A percentile compares a stretch with the other conserved stretches of the same genome.
Conservation (phyloP, 2,113 vertebrate species). For the Heterochromis multidens region DNA sequence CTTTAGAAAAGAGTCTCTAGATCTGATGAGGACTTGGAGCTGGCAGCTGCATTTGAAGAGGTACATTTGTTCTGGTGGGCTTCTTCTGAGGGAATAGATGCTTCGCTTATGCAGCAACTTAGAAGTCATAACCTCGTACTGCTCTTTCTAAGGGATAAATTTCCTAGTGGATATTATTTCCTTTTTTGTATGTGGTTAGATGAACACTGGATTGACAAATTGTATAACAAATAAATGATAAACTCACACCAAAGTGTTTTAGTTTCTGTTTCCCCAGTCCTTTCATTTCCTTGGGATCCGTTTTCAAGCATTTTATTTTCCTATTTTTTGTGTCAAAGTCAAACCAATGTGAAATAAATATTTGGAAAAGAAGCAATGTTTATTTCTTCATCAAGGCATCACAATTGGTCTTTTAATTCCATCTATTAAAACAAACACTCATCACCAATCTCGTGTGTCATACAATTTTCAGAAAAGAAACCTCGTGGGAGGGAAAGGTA, state of each 20-base stretch:
- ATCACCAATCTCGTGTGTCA: background rate
- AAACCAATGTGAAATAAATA: background rate
- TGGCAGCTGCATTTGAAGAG: background rate
- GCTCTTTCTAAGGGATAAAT: background rate
- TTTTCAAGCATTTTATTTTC: background rate
- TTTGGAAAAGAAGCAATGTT: constrained; percentile 66
- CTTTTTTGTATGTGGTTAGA: background rate
- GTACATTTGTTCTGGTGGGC: background rate
- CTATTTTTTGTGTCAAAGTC: background rate
- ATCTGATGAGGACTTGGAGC: background rate
- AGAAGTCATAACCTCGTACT: background rate
- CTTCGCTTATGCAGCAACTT: background rate
- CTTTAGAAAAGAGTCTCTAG: no score
- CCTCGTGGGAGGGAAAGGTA: background rate
- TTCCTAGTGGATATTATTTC: background rate
- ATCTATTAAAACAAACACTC: constrained; percentile 27
- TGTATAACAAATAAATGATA: background rate
- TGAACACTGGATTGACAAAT: no score
- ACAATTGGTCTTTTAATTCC: constrained; percentile 37
- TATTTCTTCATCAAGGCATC: constrained; percentile 71
- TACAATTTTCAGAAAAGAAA: constrained; percentile 9
- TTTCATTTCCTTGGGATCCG: background rate
- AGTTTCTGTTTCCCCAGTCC: background rate
- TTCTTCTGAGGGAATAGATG: background rate
- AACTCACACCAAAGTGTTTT: background rate